Evolutionary conservation across 2,797 vertebrate genomes (phyloP).

Genomic region (Gymnothorax reevesii): DNA sequence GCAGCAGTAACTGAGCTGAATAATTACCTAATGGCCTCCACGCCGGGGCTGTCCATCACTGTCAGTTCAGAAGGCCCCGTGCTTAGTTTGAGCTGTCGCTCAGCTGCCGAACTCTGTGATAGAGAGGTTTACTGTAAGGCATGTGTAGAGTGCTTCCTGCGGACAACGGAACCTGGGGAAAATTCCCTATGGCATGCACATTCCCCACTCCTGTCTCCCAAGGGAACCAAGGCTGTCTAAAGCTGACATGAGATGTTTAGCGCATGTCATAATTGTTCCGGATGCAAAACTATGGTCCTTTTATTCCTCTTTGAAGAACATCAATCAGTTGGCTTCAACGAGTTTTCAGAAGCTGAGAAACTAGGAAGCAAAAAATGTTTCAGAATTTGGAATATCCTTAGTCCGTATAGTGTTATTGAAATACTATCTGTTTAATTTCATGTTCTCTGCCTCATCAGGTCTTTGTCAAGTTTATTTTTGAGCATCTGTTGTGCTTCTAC

Average conservation of each 20-base stretch:
- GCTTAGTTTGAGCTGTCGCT: neutral
- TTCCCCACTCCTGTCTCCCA: too few species aligned
- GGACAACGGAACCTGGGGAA: neutral
- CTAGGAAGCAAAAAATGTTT: neutral
- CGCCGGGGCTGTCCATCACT: neutral
- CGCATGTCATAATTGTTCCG: neutral
- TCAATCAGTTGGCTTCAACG: neutral
- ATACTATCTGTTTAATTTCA: neutral
- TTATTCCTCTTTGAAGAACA: neutral
- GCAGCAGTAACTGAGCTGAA: neutral
- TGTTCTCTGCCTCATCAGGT: neutral
- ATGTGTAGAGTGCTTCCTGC: neutral
- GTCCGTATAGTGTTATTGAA: neutral
- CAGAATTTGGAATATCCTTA: neutral
- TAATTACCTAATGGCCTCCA: slow-evolving; percentile 24
- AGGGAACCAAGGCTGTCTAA: too few species aligned
- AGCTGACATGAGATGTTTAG: too few species aligned
- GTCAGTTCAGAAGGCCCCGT: neutral
- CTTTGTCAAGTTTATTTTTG: neutral
- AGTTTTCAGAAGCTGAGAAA: neutral
- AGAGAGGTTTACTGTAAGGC: neutral
- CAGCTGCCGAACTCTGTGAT: neutral
- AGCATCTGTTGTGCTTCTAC: neutral
- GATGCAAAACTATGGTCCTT: neutral
- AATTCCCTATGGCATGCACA: too few species aligned